These are phyloP conservation scores for Spatulosminthurus flaviceps DNA, from an alignment of 2,888 invertebrate genomes.

Conservation along the genomic window DNA sequence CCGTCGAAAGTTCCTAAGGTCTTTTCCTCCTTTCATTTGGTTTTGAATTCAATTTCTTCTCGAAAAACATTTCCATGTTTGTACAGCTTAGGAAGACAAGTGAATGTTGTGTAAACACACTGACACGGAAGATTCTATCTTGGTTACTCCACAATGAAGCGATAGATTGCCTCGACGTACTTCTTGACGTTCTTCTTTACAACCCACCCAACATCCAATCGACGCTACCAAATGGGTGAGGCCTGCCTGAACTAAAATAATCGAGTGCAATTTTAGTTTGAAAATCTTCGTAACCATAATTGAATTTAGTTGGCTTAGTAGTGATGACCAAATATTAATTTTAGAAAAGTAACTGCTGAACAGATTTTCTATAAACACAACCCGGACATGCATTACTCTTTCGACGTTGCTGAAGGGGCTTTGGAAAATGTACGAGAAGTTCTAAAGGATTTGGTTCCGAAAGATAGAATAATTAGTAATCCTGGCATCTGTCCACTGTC, in stretches of 20 bases:
- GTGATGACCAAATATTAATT: too few relatives aligned
- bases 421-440: conserved; percentile 49
- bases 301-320: too few relatives aligned
- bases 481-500: conserved; percentile 53
- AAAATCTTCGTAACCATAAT: too few relatives aligned
- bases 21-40: neutral
- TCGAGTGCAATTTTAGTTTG: neutral
- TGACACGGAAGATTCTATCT: neutral
- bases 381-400: conserved; percentile 51
- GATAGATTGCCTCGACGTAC: conserved; percentile 48
- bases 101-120: neutral
- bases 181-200: conserved; percentile 53
- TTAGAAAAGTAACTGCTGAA: conserved; percentile 55
- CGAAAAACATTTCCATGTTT: too few relatives aligned
- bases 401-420: conserved; percentile 50
- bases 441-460: conserved; percentile 49
- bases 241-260: neutral
- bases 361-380: conserved; percentile 55
- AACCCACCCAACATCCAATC: neutral
- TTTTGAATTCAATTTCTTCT: neutral
- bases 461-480: conserved; percentile 46
- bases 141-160: conserved; percentile 48
- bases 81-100: neutral
- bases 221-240: conserved; percentile 30
- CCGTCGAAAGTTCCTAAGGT: conserved; percentile 25